Conservation (phyloP, 2,888 invertebrate genomes). For the Cryptocephalus moraei region DNA sequence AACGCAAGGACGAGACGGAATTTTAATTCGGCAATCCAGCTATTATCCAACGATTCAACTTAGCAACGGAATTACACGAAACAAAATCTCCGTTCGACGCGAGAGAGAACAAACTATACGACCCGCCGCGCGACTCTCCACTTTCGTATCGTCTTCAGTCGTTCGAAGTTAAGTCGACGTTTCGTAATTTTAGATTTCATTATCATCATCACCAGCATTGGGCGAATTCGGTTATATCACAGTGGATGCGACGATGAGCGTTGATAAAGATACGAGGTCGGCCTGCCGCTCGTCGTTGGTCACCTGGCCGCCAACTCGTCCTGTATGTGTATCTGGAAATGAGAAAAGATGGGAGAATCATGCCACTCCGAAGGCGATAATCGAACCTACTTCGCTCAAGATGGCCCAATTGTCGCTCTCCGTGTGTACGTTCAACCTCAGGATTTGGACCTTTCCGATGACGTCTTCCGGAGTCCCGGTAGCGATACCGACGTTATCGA, state of each 20-base stretch:
- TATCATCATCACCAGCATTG: not conserved
- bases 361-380: no score
- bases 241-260: slow-evolving; percentile 28
- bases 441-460: slow-evolving; percentile 56
- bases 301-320: slow-evolving; percentile 31
- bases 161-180: not conserved
- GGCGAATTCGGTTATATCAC: slow-evolving; percentile 20
- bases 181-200: not conserved
- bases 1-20: no score
- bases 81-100: no score
- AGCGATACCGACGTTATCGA: slow-evolving; percentile 74
- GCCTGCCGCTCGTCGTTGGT: slow-evolving; percentile 26
- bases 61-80: no score
- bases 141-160: no score
- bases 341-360: not conserved
- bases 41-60: no score
- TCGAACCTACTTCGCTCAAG: slow-evolving; percentile 79
- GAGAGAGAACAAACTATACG: no score
- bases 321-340: slow-evolving; percentile 32
- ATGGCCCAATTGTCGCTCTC: slow-evolving; percentile 85
- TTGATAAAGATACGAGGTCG: slow-evolving; percentile 16
- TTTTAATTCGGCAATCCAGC: no score
- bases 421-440: slow-evolving; percentile 69
- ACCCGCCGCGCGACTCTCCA: no score
- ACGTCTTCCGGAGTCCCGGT: slow-evolving; percentile 56